Evolutionary conservation across 2,113 vertebrate genomes (phyloP), one percentile per base, ranked within the genome.

Genomic region (Pachypanchax playfairii): DNA sequence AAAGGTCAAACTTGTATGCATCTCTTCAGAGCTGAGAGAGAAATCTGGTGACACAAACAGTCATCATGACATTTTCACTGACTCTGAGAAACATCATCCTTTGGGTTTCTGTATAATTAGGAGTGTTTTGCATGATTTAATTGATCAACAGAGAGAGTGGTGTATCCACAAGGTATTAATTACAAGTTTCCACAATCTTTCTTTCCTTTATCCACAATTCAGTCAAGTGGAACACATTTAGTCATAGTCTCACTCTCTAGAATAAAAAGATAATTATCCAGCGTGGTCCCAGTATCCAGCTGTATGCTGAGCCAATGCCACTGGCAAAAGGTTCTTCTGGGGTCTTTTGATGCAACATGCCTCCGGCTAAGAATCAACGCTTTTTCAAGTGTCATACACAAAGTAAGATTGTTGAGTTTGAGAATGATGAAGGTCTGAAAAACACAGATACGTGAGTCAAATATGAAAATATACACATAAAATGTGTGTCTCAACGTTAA

Each of bases 111-210:
- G 80, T 82, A 80, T 90, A 87, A 89, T 89, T 88, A 85, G 77
- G 70, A 81, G 81, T 84, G 82, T 87, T 90, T 89, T 91, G 86
- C 89, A 87, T 87, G 88, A 86, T 85, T 87, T 91, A 84, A 88
- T 90, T 75, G 55, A 89, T 90, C 82, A 84, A 72, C 80, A 82
- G 79, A 80, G 65, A 48, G 69, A 48, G 66, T 52, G 70, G 69
- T 84, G 87, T 76, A 87, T 90, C 89, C 88, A 85, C 85, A 87
- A 87, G 88, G 87, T 90, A 86, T 91, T 89, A 89, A 91, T 90
- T 92, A 90, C 71, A 50, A 63, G 70, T 78, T 58, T 67, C 66
- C 66, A 61, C 71, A 42, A 66, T 85, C 82, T 86, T 68, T 69
- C 53, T 69, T 73, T 75, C 66, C 55, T 75, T 53, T 61, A 69